Conservation (phyloP, 2,113 vertebrate genomes). For the Amblyopsis rosae region DNA sequence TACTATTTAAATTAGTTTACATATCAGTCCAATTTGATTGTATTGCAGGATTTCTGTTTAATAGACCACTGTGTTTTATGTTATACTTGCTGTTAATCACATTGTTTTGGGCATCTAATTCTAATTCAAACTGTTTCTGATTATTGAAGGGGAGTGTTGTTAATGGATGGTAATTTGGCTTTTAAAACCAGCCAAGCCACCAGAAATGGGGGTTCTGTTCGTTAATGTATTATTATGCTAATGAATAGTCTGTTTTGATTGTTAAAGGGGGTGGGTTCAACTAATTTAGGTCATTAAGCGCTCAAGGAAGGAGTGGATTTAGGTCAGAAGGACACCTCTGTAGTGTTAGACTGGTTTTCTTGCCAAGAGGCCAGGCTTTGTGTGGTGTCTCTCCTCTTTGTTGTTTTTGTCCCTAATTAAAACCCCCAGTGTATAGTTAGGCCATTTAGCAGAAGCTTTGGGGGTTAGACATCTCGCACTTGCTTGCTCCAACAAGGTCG, state of each 20-base stretch:
- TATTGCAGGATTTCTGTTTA: neutral
- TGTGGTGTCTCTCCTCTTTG: slow-evolving; percentile 5
- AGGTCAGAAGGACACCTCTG: slow-evolving; percentile 33
- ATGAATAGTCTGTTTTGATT: slow-evolving; percentile 60
- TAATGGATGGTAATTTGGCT: neutral
- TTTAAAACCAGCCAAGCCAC: slow-evolving; percentile 44
- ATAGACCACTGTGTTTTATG: neutral
- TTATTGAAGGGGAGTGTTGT: slow-evolving; percentile 16
- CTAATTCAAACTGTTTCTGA: neutral
- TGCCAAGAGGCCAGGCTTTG: slow-evolving; percentile 38
- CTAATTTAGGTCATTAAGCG: slow-evolving; percentile 53
- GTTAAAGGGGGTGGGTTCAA: slow-evolving; percentile 37
- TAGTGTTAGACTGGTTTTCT: slow-evolving; percentile 40
- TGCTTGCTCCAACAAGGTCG: no score
- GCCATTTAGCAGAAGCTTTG: no score
- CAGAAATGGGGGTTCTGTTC: slow-evolving; percentile 43
- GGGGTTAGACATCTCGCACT: no score
- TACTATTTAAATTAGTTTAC: no score
- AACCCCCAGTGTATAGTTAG: neutral
- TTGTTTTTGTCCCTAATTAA: neutral
- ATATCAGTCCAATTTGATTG: no score
- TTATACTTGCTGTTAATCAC: no score
- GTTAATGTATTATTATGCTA: slow-evolving; percentile 67
- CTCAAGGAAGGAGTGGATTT: slow-evolving; percentile 48
- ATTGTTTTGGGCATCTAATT: neutral